Percentiles rank a stretch among this genome's conserved stretches.
Evolutionary conservation across 2,113 vertebrate genomes (phyloP).

Genomic region (Telmatochromis sp.): DNA sequence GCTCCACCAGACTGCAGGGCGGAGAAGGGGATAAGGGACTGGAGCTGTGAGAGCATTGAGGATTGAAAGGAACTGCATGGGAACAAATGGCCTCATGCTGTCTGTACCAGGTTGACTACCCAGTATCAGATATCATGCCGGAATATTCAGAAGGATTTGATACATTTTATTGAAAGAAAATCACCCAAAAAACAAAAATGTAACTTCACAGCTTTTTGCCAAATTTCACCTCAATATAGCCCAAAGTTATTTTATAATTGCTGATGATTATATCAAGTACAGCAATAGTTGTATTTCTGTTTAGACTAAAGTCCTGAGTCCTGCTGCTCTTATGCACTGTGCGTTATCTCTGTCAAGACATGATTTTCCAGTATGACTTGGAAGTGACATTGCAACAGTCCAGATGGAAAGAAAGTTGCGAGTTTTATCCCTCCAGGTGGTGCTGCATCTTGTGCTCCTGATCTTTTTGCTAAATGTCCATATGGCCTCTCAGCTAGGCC

Average conservation of each 20-base stretch:
- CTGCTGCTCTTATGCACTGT: not conserved
- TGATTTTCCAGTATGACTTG: not conserved
- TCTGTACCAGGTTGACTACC: not conserved
- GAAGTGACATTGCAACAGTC: not conserved
- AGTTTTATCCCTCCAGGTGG: conserved; percentile 37
- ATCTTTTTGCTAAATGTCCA: conserved; percentile 19
- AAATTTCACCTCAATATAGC: not conserved
- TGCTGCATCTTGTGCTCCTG: conserved; percentile 17
- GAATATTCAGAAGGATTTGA: not conserved
- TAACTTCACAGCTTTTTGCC: not conserved
- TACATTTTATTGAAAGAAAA: not conserved
- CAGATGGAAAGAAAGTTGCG: conserved; percentile 37
- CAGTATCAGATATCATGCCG: not conserved
- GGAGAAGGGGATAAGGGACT: not conserved
- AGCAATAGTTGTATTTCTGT: not conserved
- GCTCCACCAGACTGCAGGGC: not conserved
- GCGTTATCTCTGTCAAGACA: not conserved
- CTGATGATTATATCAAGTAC: not conserved
- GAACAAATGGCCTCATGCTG: not conserved
- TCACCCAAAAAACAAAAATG: not conserved
- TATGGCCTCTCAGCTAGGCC: conserved; percentile 40
- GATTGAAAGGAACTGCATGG: not conserved
- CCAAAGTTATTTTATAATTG: not conserved
- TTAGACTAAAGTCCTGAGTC: not conserved
- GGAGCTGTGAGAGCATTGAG: not conserved